A percentile compares a stretch with the other conserved stretches of the same genome.
Evolutionary conservation across 2,797 vertebrate genomes (phyloP).

Genomic region (Esox masquinongy): DNA sequence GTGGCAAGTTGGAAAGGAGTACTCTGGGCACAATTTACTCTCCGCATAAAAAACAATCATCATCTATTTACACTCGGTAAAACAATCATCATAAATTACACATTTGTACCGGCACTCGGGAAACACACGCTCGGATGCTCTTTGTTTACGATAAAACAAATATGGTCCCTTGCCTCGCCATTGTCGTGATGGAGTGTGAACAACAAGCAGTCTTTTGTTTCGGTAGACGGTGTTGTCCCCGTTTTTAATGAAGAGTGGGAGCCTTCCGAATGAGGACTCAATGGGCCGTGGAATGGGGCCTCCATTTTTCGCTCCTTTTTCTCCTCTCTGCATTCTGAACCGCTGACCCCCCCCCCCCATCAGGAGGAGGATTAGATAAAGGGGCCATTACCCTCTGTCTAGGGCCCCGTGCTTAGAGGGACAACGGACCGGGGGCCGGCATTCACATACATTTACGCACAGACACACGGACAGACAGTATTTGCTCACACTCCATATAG

Average conservation of each 20-base stretch:
- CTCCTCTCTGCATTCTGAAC: not conserved
- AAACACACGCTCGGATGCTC: constrained; percentile 6
- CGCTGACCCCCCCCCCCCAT: not conserved
- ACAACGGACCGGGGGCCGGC: not conserved
- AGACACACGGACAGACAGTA: not conserved
- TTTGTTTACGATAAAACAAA: constrained; percentile 6
- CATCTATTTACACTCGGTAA: constrained; percentile 7
- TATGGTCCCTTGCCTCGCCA: not conserved
- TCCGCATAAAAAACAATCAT: constrained; percentile 1
- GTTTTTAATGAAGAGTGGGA: not conserved
- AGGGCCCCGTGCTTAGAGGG: not conserved
- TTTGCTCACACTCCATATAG: not conserved
- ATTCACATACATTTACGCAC: constrained; percentile 8
- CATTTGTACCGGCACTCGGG: not conserved
- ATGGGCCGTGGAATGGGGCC: constrained; percentile 4
- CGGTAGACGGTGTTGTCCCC: not conserved
- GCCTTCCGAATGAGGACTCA: not conserved
- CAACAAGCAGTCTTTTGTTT: not conserved
- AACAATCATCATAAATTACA: constrained; percentile 20
- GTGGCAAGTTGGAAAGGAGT: not conserved
- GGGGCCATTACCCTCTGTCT: constrained; percentile 8
- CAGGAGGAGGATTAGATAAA: not conserved
- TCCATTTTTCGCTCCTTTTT: not conserved
- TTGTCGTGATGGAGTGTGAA: not conserved
- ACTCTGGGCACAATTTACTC: not conserved